Percentiles rank a stretch among this genome's conserved stretches.
Conservation (phyloP, 2,797 vertebrate species). For the Poecilia gillii region DNA sequence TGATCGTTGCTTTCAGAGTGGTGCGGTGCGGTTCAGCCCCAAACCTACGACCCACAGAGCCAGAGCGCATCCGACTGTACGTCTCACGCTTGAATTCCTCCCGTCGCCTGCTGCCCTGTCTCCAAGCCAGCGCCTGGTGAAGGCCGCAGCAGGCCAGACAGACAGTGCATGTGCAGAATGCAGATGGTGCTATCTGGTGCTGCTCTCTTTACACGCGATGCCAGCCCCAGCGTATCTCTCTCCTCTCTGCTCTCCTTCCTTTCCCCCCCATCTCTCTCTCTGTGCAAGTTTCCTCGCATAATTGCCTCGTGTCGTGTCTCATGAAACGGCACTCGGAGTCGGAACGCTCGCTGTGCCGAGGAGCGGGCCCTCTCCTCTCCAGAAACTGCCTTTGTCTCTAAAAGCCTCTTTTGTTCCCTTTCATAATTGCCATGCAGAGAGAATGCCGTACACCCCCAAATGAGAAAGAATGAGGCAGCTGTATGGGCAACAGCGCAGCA, state of each 20-base stretch:
- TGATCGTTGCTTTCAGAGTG: neutral
- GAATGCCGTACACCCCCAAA: conserved; percentile 55
- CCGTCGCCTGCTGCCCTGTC: conserved; percentile 21
- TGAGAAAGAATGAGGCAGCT: conserved; percentile 54
- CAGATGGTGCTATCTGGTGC: conserved; percentile 69
- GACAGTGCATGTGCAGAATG: conserved; percentile 59
- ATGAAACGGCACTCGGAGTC: conserved; percentile 54
- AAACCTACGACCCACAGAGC: neutral
- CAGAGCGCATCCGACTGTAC: conserved; percentile 13
- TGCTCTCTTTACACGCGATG: conserved; percentile 35
- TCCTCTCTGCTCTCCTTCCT: conserved; percentile 19
- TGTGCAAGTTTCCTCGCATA: conserved; percentile 47
- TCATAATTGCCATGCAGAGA: conserved; percentile 68
- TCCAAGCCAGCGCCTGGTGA: conserved; percentile 52
- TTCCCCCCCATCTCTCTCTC: conserved; percentile 14
- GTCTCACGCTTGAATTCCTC: conserved; percentile 35
- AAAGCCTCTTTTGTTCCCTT: conserved; percentile 69
- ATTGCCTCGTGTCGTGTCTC: conserved; percentile 61
- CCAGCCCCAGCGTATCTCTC: conserved; percentile 43
- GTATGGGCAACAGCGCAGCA: conserved; percentile 39
- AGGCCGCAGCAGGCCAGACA: conserved; percentile 60
- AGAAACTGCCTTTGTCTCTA: conserved; percentile 61
- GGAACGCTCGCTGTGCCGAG: conserved; percentile 34
- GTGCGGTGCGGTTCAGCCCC: conserved; percentile 3
- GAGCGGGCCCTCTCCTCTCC: conserved; percentile 56